Base-by-base conservation (phyloP, 1,140 invertebrate species). In the Linepithema humile region DNA sequence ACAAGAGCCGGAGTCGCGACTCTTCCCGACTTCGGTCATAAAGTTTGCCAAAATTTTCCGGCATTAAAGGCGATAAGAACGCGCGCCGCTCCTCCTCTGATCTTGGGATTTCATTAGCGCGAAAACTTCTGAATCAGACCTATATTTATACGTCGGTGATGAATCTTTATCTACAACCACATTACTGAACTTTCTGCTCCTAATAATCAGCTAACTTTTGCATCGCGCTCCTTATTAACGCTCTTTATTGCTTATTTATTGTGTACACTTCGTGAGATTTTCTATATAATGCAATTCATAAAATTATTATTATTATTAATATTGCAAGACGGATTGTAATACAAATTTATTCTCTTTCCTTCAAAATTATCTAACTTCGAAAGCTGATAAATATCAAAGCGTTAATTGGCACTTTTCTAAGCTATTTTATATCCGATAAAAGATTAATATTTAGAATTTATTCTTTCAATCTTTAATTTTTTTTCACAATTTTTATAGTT, bases 21-120 rank as follows among this genome's bases (percentile, higher is more conserved):
- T 77, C 32, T 29, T 65, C 20, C 74, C 9, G 74, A 77, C 74
- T 77, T 65, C 59, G 50, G 48, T 80, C 75, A 57, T 70, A 80
- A 80, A 80, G 64, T 80, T 80, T 26, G 75, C 38, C 64, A 70
- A 65, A 80, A 80, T 80, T 70, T 80, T 80, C 75, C 75, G 48
- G 23, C 64, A 55, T 59, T 70, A 69, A 80, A 57, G 64, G 20
- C 62, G 75, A 80, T 70, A 80, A 80, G 75, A 78, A 69, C 75
- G 64, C 20, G 75, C 64, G 23, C 64, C 35, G 29, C 45, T 29
- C 26, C 65, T 70, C 20, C 64, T 69, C 64, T 43, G 75, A 80
- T 70, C 75, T 80, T 12, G 38, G 35, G 64, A 80, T 80, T 80
- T 80, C 75, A 69, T 80, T 80, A 80, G 62, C 26, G 64, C 64